Conservation (phyloP, 2,797 vertebrate species). For the Malurus leucopterus region DNA sequence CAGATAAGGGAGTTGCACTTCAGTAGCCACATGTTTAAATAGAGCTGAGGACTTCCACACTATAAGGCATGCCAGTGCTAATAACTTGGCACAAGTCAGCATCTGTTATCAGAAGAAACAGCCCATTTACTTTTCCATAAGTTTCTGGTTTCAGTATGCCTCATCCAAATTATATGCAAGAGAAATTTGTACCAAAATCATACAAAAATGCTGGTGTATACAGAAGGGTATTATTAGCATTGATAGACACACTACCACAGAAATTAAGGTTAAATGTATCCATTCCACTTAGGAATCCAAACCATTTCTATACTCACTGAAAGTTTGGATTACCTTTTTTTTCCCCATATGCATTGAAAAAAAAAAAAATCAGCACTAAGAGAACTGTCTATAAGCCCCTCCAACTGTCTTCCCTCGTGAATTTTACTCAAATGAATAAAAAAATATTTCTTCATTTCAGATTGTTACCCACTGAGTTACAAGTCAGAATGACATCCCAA, state of each 20-base stretch:
- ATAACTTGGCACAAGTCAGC: slow-evolving; percentile 3
- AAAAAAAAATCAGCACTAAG: not conserved
- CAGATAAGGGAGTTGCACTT: slow-evolving; percentile 36
- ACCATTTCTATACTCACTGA: not conserved
- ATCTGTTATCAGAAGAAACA: not conserved
- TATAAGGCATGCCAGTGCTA: not conserved
- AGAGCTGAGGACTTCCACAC: not conserved
- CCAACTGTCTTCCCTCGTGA: not conserved
- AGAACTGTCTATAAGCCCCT: not conserved
- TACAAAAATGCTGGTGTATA: not conserved
- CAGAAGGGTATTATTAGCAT: not conserved
- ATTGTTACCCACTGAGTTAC: not conserved
- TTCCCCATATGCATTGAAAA: not conserved
- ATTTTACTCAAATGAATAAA: not conserved
- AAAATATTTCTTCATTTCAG: not conserved
- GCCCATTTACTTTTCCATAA: not conserved
- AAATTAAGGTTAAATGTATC: not conserved
- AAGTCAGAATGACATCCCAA: not conserved
- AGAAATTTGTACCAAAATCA: not conserved
- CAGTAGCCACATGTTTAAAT: not conserved
- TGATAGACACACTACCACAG: not conserved
- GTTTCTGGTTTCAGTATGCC: not conserved
- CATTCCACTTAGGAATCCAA: not conserved
- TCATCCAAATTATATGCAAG: not conserved
- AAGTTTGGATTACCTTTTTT: not conserved